These are phyloP conservation scores for Scaptomyza pallida DNA, from an alignment of 1,140 invertebrate genomes.

Conservation along the genomic window DNA sequence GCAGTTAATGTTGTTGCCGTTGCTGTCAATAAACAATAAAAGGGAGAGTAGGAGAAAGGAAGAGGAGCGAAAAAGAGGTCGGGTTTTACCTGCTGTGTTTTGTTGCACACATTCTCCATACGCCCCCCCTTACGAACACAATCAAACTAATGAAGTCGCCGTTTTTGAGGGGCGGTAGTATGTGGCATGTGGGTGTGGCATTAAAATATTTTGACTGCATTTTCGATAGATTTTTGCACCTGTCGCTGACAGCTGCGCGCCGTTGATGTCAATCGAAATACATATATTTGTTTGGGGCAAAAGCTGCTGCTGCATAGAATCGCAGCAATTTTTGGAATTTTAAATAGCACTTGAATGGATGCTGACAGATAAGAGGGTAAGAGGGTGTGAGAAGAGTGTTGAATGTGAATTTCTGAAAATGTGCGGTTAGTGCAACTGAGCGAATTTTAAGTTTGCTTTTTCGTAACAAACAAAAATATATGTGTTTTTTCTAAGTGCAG, in stretches of 20 bases:
- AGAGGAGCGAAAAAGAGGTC: too few relatives aligned
- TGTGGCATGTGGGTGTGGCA: slow-evolving; percentile 7
- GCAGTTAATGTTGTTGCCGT: slow-evolving; percentile 16
- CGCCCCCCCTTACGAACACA: slow-evolving; percentile 22
- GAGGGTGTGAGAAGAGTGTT: not conserved
- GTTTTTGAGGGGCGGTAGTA: slow-evolving; percentile 3
- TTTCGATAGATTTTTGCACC: slow-evolving; percentile 30
- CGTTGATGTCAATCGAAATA: slow-evolving; percentile 47
- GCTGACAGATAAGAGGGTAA: slow-evolving; percentile 32
- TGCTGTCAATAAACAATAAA: slow-evolving; percentile 49
- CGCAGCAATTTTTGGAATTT: slow-evolving; percentile 51
- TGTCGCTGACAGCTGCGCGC: slow-evolving; percentile 30
- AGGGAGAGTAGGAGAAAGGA: too few relatives aligned
- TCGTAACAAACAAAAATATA: too few relatives aligned
- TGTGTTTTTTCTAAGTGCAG: not conserved
- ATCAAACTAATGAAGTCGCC: slow-evolving; percentile 59
- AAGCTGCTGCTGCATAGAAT: not conserved
- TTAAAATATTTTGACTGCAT: slow-evolving; percentile 53
- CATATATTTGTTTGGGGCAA: slow-evolving; percentile 26
- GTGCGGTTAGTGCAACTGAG: not conserved
- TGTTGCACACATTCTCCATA: too few relatives aligned
- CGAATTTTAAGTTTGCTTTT: not conserved
- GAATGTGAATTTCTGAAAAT: slow-evolving; percentile 7
- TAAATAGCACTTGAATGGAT: slow-evolving; percentile 45
- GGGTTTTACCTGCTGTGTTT: slow-evolving; percentile 34